A percentile compares a stretch with the other conserved stretches of the same genome.
Evolutionary conservation across 2,113 vertebrate genomes (phyloP).

Genomic region (Meriones unguiculatus): DNA sequence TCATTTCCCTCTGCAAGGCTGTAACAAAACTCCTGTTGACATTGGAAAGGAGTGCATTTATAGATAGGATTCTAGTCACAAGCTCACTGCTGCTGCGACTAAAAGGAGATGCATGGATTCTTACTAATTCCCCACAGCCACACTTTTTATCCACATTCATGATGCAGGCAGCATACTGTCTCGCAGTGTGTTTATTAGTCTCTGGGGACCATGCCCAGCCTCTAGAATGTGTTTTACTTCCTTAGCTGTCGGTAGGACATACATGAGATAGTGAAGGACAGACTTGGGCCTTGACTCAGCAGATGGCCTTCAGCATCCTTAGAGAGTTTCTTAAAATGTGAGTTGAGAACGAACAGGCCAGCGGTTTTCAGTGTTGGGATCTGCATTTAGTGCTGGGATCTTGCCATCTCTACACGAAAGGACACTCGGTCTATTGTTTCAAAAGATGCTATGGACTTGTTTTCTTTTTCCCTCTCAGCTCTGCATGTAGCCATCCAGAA

Average conservation of each 20-base stretch:
- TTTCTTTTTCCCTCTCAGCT: accelerated
- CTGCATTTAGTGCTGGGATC: neutral
- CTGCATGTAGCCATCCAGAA: neutral
- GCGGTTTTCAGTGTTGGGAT: neutral
- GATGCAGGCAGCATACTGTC: slow-evolving; percentile 10
- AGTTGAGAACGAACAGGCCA: neutral
- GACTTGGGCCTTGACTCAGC: neutral
- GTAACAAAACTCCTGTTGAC: neutral
- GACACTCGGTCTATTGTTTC: neutral
- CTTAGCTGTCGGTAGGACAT: neutral
- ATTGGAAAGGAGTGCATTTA: neutral
- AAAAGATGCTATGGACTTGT: neutral
- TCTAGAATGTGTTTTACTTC: neutral
- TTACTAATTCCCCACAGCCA: slow-evolving; percentile 12
- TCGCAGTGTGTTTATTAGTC: neutral
- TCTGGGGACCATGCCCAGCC: neutral
- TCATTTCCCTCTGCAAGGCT: slow-evolving; percentile 22
- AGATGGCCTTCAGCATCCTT: neutral
- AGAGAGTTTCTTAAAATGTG: neutral
- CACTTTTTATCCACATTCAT: neutral
- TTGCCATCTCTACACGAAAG: neutral
- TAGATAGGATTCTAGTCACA: slow-evolving; percentile 1
- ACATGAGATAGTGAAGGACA: neutral
- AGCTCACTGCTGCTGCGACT: neutral
- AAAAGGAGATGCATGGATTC: slow-evolving; percentile 15